Conservation (phyloP, 2,888 invertebrate genomes). For the Aphidoletes aphidimyza region DNA sequence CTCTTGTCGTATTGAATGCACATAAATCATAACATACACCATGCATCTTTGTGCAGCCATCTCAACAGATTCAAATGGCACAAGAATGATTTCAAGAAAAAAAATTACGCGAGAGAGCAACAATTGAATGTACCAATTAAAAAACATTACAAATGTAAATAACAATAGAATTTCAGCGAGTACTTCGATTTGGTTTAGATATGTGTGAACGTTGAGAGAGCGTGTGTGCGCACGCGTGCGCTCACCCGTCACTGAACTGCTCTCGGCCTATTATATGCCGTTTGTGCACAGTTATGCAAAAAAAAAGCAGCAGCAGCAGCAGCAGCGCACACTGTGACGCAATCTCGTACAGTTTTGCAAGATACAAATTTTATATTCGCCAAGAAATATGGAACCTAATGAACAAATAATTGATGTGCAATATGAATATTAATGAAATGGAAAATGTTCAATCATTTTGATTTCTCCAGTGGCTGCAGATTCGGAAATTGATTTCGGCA, state of each 20-base stretch:
- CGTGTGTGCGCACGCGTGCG: neutral
- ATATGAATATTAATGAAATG: conserved; percentile 39
- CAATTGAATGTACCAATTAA: conserved; percentile 51
- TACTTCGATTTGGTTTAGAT: conserved; percentile 35
- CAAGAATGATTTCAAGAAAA: conserved; percentile 34
- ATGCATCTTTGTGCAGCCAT: neutral
- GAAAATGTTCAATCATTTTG: neutral
- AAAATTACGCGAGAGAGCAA: conserved; percentile 37
- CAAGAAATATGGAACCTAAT: conserved; percentile 40
- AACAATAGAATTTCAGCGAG: conserved; percentile 46
- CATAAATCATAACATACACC: too few species aligned
- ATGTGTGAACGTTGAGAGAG: conserved; percentile 28
- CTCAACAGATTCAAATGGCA: conserved; percentile 9
- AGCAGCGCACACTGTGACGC: neutral
- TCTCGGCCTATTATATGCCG: neutral
- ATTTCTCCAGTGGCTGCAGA: neutral
- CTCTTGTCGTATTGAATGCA: neutral
- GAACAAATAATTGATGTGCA: conserved; percentile 24
- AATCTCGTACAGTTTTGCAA: neutral
- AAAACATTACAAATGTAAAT: conserved; percentile 46
- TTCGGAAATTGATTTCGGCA: neutral
- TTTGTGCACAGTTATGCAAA: neutral
- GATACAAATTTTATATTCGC: neutral
- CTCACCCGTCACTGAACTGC: neutral
- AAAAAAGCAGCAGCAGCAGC: too few species aligned